phyloP scores from a whole-genome alignment of 2,797 vertebrate species.

The Varecia variegata region DNA sequence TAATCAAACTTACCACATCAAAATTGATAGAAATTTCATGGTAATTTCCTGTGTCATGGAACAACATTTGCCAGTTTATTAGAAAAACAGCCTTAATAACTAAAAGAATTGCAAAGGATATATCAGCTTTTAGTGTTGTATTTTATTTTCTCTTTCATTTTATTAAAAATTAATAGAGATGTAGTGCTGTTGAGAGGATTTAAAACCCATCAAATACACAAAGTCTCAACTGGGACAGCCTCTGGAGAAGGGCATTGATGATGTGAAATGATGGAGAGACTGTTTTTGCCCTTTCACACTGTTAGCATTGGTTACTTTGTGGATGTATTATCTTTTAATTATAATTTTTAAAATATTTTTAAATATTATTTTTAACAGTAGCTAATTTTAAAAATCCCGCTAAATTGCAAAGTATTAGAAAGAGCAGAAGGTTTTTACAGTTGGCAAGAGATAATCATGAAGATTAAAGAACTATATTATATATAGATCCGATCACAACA shows the following conservation, averaged over 20 bases:
- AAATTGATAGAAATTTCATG: conserved; percentile 57
- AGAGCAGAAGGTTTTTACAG: background rate
- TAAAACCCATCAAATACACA: conserved; percentile 61
- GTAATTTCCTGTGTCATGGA: conserved; percentile 60
- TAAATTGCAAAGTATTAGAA: background rate
- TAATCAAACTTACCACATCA: conserved; percentile 46
- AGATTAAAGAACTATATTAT: background rate
- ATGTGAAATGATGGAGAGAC: background rate
- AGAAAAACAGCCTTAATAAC: conserved; percentile 76
- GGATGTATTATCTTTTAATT: background rate
- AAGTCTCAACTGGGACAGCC: background rate
- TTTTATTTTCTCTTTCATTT: conserved; percentile 77
- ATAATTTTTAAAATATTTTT: background rate
- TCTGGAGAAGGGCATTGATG: background rate
- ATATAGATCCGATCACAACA: background rate
- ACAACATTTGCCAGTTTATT: conserved; percentile 64
- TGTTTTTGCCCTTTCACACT: background rate
- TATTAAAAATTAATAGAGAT: conserved; percentile 76
- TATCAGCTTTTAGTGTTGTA: conserved; percentile 72
- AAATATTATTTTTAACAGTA: background rate
- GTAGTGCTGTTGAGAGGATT: conserved; percentile 57
- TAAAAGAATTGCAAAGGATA: conserved; percentile 69
- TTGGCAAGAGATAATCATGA: background rate
- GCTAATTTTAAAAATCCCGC: background rate
- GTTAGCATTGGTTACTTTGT: background rate